These are phyloP conservation scores for Cercocebus atys DNA, from an alignment of 2,113 vertebrate genomes.

Conservation along the genomic window DNA sequence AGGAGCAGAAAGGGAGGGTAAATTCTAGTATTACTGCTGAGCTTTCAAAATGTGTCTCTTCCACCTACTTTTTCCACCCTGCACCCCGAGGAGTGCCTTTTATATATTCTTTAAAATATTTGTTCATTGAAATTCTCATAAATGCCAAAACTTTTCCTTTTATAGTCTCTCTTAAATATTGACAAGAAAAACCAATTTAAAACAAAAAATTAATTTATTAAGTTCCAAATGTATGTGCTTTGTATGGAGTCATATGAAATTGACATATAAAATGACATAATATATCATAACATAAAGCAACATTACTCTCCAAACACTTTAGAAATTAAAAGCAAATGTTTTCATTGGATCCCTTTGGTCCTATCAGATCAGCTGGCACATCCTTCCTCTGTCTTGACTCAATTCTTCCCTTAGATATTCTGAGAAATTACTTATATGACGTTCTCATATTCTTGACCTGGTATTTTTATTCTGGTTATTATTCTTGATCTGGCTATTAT, in stretches of 20 bases:
- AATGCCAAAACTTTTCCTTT: neutral
- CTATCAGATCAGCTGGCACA: constrained; percentile 61
- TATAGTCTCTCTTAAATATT: neutral
- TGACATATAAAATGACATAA: constrained; percentile 65
- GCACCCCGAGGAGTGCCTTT: constrained; percentile 41
- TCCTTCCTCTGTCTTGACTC: constrained; percentile 42
- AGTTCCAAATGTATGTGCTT: constrained; percentile 70
- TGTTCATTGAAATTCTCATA: constrained; percentile 39
- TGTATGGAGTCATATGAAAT: constrained; percentile 62
- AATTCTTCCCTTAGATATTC: constrained; percentile 35
- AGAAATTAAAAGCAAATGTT: constrained; percentile 76
- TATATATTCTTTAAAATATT: constrained; percentile 48
- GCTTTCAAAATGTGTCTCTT: constrained; percentile 17
- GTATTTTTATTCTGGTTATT: neutral
- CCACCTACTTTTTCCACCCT: neutral
- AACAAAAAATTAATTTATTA: constrained; percentile 55
- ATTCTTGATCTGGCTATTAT: neutral
- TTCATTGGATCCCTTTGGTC: constrained; percentile 50
- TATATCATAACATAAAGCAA: constrained; percentile 65
- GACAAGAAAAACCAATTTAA: constrained; percentile 71
- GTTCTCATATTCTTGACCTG: neutral
- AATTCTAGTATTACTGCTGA: neutral
- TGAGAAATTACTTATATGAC: neutral
- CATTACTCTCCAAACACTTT: constrained; percentile 60
- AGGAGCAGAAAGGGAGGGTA: neutral